Base-by-base conservation (phyloP, 2,797 vertebrate genomes). In the Urocyon cinereoargenteus region DNA sequence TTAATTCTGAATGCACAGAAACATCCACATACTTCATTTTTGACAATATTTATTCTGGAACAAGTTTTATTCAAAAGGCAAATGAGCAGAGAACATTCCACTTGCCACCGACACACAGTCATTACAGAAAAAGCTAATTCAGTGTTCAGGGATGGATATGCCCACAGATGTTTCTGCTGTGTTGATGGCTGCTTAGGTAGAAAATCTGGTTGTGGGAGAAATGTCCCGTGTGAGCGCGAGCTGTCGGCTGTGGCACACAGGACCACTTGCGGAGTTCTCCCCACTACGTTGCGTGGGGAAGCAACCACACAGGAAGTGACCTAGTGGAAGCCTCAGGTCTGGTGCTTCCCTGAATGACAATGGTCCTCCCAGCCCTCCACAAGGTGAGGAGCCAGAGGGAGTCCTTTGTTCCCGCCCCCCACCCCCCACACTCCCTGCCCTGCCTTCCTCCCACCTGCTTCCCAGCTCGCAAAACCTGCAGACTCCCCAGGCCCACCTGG, bases 1-100 rank as follows among this genome's bases (percentile, higher is more conserved):
- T 97, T 86, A 90, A 94, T 91, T 95, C 62, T 92, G 90, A 93
- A 92, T 86, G 97, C 93, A 94, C 94, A 96, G 66, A 90, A 95
- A 97, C 84, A 90, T 78, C 77, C 82, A 95, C 70, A 78, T 78
- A 86, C 72, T 94, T 95, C 84, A 86, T 92, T 93, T 96, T 92
- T 96, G 91, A 98, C 72, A 94, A 55, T 91, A 97, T 90, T 79
- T 95, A 78, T 93, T 88, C 97, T 88, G 57, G 82, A 97, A 95
- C 88, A 97, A 92, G 70, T 93, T 92, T 84, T 79, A 86, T 93
- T 94, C 55, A 94, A 96, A 90, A 96, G 95, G 95, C 94, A 96
- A 86, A 55, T 87, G 90, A 97, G 97, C 68, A 94, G 75, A 96
- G 96, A 97, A 93, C 89, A 97, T 95, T 98, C 91, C 83, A 97